phyloP scores from a whole-genome alignment of 2,797 vertebrate species.

The Chanos chanos region DNA sequence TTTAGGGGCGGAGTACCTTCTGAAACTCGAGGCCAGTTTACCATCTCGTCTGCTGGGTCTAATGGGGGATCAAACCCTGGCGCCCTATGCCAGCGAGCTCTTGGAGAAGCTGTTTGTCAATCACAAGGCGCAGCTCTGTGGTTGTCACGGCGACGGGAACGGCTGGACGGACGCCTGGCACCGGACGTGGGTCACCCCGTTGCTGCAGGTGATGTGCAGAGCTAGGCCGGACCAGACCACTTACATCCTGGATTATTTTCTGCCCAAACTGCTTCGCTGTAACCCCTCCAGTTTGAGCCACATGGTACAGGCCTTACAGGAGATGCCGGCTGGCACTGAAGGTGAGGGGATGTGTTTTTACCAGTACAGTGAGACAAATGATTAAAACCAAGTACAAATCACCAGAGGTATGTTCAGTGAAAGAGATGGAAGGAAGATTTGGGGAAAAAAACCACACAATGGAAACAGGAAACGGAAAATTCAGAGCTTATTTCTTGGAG shows the following conservation, averaged over 20 bases:
- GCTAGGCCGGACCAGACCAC: slow-evolving; percentile 82
- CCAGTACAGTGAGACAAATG: no score
- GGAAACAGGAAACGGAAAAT: no score
- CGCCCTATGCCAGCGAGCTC: slow-evolving; percentile 88
- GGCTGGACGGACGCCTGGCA: slow-evolving; percentile 84
- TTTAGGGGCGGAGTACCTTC: slow-evolving; percentile 75
- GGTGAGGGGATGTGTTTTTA: slow-evolving; percentile 55
- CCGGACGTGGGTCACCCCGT: slow-evolving; percentile 85
- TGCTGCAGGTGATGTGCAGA: slow-evolving; percentile 83
- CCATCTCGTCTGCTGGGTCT: slow-evolving; percentile 78
- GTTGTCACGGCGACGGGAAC: slow-evolving; percentile 8
- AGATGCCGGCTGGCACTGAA: slow-evolving; percentile 40
- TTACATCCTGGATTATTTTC: slow-evolving; percentile 90
- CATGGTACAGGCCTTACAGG: slow-evolving; percentile 86
- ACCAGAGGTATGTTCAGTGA: no score
- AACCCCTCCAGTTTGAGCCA: slow-evolving; percentile 83
- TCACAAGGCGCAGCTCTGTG: slow-evolving; percentile 79
- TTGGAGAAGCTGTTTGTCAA: slow-evolving; percentile 89
- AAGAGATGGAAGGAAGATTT: no score
- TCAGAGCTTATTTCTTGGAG: no score
- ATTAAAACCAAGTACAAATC: no score
- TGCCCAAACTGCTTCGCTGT: slow-evolving; percentile 87
- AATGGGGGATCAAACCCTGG: slow-evolving; percentile 89
- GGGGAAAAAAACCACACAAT: no score
- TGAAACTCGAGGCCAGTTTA: slow-evolving; percentile 75